Percentiles rank a stretch among this genome's conserved stretches.
Evolutionary conservation across 2,113 vertebrate genomes (phyloP).

Genomic region (Salvelinus fontinalis): DNA sequence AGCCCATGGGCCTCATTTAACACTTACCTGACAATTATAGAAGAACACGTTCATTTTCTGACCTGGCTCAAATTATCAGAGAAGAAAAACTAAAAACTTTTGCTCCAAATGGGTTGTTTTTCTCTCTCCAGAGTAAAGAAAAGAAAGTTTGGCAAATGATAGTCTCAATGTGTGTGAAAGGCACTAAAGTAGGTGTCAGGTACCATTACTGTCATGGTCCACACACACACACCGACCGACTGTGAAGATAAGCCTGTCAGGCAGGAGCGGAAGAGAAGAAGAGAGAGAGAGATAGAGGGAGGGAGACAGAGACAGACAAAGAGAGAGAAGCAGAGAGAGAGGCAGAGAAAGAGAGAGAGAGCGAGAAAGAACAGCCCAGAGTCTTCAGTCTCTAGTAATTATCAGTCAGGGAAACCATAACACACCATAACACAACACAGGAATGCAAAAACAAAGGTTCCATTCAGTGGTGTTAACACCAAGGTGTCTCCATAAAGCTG

Average conservation of each 20-base stretch:
- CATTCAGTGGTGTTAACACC: slow-evolving; percentile 64
- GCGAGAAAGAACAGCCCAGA: slow-evolving; percentile 35
- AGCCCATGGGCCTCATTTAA: slow-evolving; percentile 51
- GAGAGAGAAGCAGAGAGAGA: no score
- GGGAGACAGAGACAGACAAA: slow-evolving; percentile 11
- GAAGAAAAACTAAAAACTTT: slow-evolving; percentile 60
- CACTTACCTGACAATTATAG: slow-evolving; percentile 62
- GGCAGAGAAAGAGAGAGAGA: slow-evolving; percentile 33
- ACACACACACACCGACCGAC: slow-evolving; percentile 25
- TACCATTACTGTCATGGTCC: slow-evolving; percentile 62
- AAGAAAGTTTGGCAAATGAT: slow-evolving; percentile 62
- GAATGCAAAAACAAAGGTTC: slow-evolving; percentile 73
- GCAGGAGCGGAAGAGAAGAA: slow-evolving; percentile 37
- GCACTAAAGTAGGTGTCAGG: slow-evolving; percentile 66
- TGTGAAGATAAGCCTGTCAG: slow-evolving; percentile 48
- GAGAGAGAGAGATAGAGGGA: no score
- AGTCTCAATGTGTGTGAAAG: slow-evolving; percentile 61
- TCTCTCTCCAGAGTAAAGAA: slow-evolving; percentile 38
- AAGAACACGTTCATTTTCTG: slow-evolving; percentile 56
- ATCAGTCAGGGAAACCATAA: slow-evolving; percentile 68
- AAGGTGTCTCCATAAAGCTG: slow-evolving; percentile 66
- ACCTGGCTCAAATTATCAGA: slow-evolving; percentile 68
- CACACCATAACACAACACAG: slow-evolving; percentile 66
- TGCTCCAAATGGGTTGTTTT: slow-evolving; percentile 44
- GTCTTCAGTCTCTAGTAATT: slow-evolving; percentile 62